Base-by-base conservation (phyloP, 2,797 vertebrate species). In the Pseudochirops cupreus region DNA sequence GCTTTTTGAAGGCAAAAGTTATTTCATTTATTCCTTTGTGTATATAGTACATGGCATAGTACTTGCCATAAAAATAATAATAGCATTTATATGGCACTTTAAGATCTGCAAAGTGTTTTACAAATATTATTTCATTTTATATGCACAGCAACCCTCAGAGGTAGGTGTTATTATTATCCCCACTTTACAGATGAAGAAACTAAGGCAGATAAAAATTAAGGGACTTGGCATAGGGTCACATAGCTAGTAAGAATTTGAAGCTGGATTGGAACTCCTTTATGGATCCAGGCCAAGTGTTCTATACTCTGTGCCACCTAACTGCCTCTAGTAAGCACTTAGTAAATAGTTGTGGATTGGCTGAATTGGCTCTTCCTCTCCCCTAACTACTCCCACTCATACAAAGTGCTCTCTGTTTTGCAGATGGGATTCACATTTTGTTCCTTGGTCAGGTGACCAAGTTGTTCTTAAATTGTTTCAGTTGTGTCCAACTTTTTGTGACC, bases 371-470 rank as follows among this genome's bases (percentile, higher is more conserved):
- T 74, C 4, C n/a, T 74, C 5, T 39, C 33, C 33, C 18, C 16
- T 74, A 39, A 62, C 16, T 16, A 39, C 67, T 39, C 16, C n/a
- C 14, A 5, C 29, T 21, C 67, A 74, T 39, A 26, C 50, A 53
- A 90, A 16, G 5, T 50, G 46, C 31, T 3, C 13, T 90, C 29
- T 50, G 33, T 90, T 53, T 53, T 26, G 31, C 28, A 53, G 52
- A 90, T 90, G 13, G 87, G 4, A 90, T 90, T 90, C 87, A 50
- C 24, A 46, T 4, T 92, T 93, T 95, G 24, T 87, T 91, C 91
- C 0, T 0, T 82, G 54, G 11, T 46, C n/a, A 55, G 10, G 21
- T 26, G 57, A 62, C 29, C 29, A 62, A 13, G 29, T 59, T 62
- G 31, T 33, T 62, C 9, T 62, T 33, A 0, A 62, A 33, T 62